Base-by-base conservation (phyloP, 2,113 vertebrate genomes). In the Procavia capensis region DNA sequence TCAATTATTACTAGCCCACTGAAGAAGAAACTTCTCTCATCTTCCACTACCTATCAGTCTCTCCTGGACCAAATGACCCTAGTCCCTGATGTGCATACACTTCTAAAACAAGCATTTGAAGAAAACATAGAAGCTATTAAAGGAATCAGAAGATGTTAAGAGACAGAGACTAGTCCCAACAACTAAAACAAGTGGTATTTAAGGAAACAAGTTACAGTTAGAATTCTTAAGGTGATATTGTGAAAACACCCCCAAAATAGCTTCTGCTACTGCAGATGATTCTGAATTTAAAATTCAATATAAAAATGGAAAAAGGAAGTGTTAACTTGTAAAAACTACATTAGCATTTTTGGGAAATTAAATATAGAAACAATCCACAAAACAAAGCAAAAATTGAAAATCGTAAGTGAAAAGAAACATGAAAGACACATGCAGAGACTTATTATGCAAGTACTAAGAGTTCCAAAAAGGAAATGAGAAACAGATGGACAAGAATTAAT, bases 201-300 rank as follows among this genome's bases (percentile, higher is more conserved):
- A 54, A 91, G 61, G 29, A 76, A 8, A 24, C 34, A 50, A 80
- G 45, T 24, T 10, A n/a, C 9, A 72, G 22, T 64, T 61, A 66
- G 47, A 75, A 88, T 50, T 68, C 88, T 78, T 81, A 86, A 92
- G 3, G 14, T 36, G 17, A 90, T 76, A 43, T 43, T 95, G 47
- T 90, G 41, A 90, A 86, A 93, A 31, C 31, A 91, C 20, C 19
- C 19, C 79, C 64, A 17, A 68, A 57, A 85, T 25, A 80, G 5
- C 24, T 64, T 47, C 34, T 85, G 4, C 11, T 50, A 74, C 17
- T 85, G 68, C 11, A 68, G 7, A n/a, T 39, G 14, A 39, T 88
- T 88, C 64, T 88, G 47, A 93, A 91, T 43, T 91, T 90, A 47
- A 84, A 86, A 64, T 61, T 84, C 61, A 79, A 59, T 43, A 66